phyloP scores from a whole-genome alignment of 1,140 invertebrate genomes.

The Cyclargus thomasi region DNA sequence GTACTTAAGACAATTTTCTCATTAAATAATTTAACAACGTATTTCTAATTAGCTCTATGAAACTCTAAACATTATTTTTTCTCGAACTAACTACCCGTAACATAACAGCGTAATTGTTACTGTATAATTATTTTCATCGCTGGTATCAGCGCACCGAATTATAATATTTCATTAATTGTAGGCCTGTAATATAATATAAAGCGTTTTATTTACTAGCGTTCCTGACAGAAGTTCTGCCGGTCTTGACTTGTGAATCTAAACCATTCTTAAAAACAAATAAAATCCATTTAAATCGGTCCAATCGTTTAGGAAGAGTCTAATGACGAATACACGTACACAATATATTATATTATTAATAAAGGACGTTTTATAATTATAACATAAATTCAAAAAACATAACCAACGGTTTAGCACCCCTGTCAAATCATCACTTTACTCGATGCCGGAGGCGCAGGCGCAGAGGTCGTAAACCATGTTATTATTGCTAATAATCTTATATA shows the following conservation, averaged over 20 bases:
- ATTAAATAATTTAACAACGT: conserved; percentile 8
- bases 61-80: conserved; percentile 3
- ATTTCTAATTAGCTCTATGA: conserved; percentile 7
- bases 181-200: too few relatives aligned
- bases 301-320: too few relatives aligned
- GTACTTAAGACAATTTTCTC: conserved; percentile 4
- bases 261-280: too few relatives aligned
- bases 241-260: too few relatives aligned
- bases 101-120: neutral
- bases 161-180: neutral
- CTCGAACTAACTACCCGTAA: conserved; percentile 12
- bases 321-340: too few relatives aligned
- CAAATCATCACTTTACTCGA: conserved; percentile 27
- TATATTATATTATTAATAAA: too few relatives aligned
- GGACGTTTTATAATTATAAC: too few relatives aligned
- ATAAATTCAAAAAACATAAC: too few relatives aligned
- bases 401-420: conserved; percentile 32
- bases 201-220: too few relatives aligned
- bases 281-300: too few relatives aligned
- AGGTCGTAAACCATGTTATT: conserved; percentile 55
- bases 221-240: too few relatives aligned
- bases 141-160: neutral
- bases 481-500: conserved; percentile 62
- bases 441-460: conserved; percentile 46
- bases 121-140: neutral